Evolutionary conservation across 2,113 vertebrate genomes (phyloP).

Genomic region (Pluvialis apricaria): DNA sequence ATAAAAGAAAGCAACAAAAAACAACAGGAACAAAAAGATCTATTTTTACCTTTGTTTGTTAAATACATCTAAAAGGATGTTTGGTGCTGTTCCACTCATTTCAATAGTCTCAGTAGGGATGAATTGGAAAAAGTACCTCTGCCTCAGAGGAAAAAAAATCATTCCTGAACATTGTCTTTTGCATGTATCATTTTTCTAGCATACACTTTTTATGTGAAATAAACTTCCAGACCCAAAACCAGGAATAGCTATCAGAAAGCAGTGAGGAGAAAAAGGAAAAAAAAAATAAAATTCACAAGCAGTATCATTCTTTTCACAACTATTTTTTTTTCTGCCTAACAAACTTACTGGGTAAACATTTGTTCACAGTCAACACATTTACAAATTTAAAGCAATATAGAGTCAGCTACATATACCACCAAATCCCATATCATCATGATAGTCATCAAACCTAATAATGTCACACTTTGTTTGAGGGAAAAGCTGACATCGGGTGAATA

Average conservation of each 20-base stretch:
- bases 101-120: neutral
- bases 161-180: neutral
- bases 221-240: neutral
- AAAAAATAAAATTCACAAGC: neutral
- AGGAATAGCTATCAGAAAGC: neutral
- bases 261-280: neutral
- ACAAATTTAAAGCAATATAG: neutral
- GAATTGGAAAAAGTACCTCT: neutral
- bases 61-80: neutral
- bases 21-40: neutral
- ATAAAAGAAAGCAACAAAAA: neutral
- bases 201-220: neutral
- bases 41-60: neutral
- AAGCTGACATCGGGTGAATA: neutral
- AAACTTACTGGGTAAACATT: neutral
- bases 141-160: neutral
- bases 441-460: neutral
- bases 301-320: neutral
- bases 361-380: neutral
- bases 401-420: neutral
- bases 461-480: neutral
- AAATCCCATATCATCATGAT: neutral
- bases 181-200: neutral
- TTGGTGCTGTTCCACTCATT: neutral
- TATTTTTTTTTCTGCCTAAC: neutral